Conservation (phyloP, 2,113 vertebrate genomes). For the Piaya cayana region DNA sequence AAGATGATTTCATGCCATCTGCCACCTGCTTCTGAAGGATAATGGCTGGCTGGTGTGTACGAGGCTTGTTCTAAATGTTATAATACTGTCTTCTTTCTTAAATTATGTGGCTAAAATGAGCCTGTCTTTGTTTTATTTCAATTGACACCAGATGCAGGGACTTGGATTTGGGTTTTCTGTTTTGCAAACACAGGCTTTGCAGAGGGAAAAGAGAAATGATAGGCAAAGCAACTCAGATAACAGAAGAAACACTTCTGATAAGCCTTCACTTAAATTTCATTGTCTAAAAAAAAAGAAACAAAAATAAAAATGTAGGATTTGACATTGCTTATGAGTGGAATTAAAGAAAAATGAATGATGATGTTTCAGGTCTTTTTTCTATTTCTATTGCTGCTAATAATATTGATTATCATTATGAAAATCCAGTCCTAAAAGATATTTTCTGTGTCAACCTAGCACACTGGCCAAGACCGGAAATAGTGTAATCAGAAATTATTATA, state of each 20-base stretch:
- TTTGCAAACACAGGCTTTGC: slow-evolving; percentile 32
- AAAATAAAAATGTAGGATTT: not conserved
- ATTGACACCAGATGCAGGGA: slow-evolving; percentile 59
- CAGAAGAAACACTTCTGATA: not conserved
- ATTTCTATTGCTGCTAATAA: not conserved
- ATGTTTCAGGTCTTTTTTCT: not conserved
- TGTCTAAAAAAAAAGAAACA: not conserved
- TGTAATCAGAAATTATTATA: not conserved
- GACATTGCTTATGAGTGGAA: rapidly evolving
- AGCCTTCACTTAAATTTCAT: not conserved
- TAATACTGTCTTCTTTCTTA: slow-evolving; percentile 69
- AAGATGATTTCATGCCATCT: slow-evolving; percentile 77
- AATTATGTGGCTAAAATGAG: slow-evolving; percentile 73
- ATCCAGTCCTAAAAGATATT: not conserved
- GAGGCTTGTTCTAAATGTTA: slow-evolving; percentile 67
- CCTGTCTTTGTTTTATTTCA: slow-evolving; percentile 72
- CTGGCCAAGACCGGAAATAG: not conserved
- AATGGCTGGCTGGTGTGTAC: slow-evolving; percentile 67
- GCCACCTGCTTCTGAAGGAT: slow-evolving; percentile 75
- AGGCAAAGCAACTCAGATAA: not conserved
- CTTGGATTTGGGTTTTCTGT: slow-evolving; percentile 59
- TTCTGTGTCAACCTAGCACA: rapidly evolving
- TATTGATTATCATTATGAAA: not conserved
- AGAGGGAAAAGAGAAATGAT: not conserved
- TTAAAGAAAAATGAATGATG: not conserved